Base-by-base conservation (phyloP, 2,113 vertebrate species). In the Ammodytes dubius region DNA sequence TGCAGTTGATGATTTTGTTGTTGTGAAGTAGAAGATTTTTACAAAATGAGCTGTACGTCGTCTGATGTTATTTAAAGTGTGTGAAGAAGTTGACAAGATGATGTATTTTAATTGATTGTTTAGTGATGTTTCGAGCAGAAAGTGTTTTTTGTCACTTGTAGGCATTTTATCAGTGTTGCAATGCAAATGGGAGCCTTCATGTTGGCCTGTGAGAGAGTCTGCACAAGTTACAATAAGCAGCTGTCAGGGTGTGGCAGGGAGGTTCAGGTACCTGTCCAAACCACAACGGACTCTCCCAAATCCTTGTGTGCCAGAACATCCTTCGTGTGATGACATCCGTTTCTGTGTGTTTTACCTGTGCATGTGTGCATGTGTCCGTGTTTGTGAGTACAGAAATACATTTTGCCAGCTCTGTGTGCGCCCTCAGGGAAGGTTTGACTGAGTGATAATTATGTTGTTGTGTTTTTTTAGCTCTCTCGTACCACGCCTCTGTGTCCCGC, bases 371-470 rank as follows among this genome's bases (percentile, higher is more conserved):
- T 74, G 27, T 14, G 15, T 37, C 6, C 12, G n/a, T 46, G 67
- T 64, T 52, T 42, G 43, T 67, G n/a, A 19, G 37, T 57, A 19
- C 49, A 27, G 27, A 27, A 27, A 63, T 58, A 11, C 47, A 35
- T 49, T 19, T 46, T 46, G 19, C 63, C 63, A 35, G 45, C 27
- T 27, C 45, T 47, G 7, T 6, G 2, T 77, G 35, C n/a, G n/a
- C 73, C 66, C 19, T 60, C 35, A 46, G 58, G 46, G 17, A 61
- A 77, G n/a, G 40, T 68, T 15, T 5, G n/a, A 46, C 57, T 49
- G 5, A 67, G 54, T 56, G 56, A 61, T 64, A 64, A 76, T 79
- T 67, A 76, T 61, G 54, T 49, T 54, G 73, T 77, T 43, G 64
- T 37, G 42, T 56, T 50, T 79, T 50, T 79, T 74, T 58, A 57